Base-by-base conservation (phyloP, 2,797 vertebrate species). In the Amblyraja radiata region DNA sequence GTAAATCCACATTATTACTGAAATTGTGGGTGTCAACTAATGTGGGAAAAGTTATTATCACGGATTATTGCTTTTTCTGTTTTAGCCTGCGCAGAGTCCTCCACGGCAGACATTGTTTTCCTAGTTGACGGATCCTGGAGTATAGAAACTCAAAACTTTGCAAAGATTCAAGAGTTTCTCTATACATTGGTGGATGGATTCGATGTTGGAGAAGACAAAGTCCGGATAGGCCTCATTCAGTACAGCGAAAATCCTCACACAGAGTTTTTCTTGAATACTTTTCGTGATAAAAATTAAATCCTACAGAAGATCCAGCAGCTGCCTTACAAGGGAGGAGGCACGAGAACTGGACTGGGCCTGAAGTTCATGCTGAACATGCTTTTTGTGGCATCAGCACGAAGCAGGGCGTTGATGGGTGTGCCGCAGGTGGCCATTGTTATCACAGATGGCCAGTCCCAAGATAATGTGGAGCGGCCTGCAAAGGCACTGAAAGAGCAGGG, bases 41-140 rank as follows among this genome's bases (percentile, higher is more conserved):
- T 46, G 46, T 46, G 46, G 46, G 5, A 46, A 46, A 46, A 46
- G 46, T 46, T 46, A 46, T 46, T 46, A 46, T 46, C 46, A 46
- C 46, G 46, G 2, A 46, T 46, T 46, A 46, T 23, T 80, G 58
- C 79, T 73, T 71, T 54, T 46, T 93, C 93, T 65, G 79, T 83
- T 63, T 94, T 93, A 98, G 97, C 96, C 65, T 98, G 97, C 95
- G 97, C 94, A 10, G 95, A 97, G 94, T 96, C 96, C 94, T 96
- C 96, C 0, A 93, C 97, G 18, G 97, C 97, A 3, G 97, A 97
- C 84, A 94, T 97, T 0, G 94, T 98, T 93, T 98, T 99, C 95
- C 93, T 98, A 94, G 96, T 98, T 28, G 97, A 97, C 18, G 95
- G 96, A 14, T 98, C 97, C 0, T 96, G 95, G 96, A 97, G 96